Evolutionary conservation across 2,797 vertebrate species (phyloP), one percentile per base, ranked within the genome.

Genomic region (Pagetopsis macropterus): DNA sequence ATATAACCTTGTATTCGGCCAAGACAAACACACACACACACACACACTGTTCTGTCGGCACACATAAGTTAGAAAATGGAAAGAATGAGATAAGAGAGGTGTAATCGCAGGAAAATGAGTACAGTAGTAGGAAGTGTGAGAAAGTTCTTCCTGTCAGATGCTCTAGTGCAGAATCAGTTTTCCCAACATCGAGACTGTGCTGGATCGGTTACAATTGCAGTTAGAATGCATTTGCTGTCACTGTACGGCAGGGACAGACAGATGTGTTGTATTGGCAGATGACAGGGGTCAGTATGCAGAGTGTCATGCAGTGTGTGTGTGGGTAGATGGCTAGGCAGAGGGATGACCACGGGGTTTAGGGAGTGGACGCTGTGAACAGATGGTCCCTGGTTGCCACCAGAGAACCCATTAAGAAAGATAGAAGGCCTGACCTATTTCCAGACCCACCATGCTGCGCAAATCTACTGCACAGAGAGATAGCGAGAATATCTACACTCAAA

Each of bases 321-420:
- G 84, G 77, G 70, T 66, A 79, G 84, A 85, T 70, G 75, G 78
- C 55, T 33, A 73, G 85, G 83, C 85, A 88, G 86, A 87, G 89
- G 84, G 90, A 92, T 88, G 88, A 89, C 90, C 87, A 83, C 72
- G 80, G 88, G 88, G 83, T 90, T 93, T 87, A 89, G 82, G 70
- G 80, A 85, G 72, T 41, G 14, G 76, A 70, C 86, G 82, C 58
- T 81, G 81, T 65, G 87, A 91, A 89, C 92, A 93, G 91, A 92
- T 93, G 91, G 91, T 91, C 90, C 77, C 76, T 77, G 84, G 91
- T 91, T 89, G 84, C 87, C 89, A 88, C 83, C 91, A 82, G 91
- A 91, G 91, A 91, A 91, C 88, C 88, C 92, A 93, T 93, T 93
- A 93, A 93, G 90, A 92, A 92, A 90, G 87, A 93, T 90, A 87